phyloP scores from a whole-genome alignment of 2,797 vertebrate species.

The Rhabdomys pumilio region DNA sequence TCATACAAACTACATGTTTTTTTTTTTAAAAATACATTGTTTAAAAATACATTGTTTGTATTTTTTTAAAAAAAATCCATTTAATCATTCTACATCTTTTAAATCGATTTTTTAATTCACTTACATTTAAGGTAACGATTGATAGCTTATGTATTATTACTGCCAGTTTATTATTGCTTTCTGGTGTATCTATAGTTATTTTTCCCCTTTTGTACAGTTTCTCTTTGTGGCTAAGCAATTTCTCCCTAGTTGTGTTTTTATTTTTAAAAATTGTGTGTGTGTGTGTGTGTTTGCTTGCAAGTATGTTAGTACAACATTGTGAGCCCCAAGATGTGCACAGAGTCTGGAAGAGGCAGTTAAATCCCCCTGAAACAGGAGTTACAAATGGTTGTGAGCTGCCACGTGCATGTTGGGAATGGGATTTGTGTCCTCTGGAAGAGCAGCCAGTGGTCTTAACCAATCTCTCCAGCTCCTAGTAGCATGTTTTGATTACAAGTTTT shows the following conservation, averaged over 20 bases:
- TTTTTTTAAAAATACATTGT: background rate
- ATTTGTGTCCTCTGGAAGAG: background rate
- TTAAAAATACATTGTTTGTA: background rate
- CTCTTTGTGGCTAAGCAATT: background rate
- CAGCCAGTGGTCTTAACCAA: background rate
- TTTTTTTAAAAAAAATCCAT: background rate
- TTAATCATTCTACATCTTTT: background rate
- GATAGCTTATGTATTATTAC: background rate
- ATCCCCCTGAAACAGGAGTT: background rate
- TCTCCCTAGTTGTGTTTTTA: background rate
- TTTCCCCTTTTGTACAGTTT: background rate
- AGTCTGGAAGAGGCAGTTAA: background rate
- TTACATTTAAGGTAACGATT: background rate
- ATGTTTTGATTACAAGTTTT: no score
- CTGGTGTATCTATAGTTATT: background rate
- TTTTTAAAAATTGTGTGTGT: background rate
- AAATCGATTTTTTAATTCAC: background rate
- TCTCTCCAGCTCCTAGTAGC: background rate
- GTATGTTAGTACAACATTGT: background rate
- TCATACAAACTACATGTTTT: background rate
- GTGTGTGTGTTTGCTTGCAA: background rate
- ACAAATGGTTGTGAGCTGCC: background rate
- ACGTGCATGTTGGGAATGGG: background rate
- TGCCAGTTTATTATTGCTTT: background rate
- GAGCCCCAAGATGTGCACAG: background rate